A percentile compares a stretch with the other conserved stretches of the same genome.
Evolutionary conservation across 2,888 invertebrate genomes (phyloP).

Genomic region (Nasonovia ribisnigri): DNA sequence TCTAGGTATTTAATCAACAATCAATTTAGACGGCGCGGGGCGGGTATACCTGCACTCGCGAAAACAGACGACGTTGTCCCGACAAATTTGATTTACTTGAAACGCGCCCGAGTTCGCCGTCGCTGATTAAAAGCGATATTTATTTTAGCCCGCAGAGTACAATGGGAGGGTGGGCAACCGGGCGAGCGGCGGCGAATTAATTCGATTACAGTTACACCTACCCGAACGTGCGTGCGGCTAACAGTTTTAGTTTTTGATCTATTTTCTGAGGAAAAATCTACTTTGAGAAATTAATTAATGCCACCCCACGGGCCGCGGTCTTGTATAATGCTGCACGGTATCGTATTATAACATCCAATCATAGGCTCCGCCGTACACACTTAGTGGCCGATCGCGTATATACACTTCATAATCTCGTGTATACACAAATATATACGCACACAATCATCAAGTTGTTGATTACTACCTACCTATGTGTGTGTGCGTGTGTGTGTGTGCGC

Average conservation of each 20-base stretch:
- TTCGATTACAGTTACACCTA: slow-evolving; percentile 35
- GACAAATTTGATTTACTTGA: slow-evolving; percentile 48
- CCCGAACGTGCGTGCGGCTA: not conserved
- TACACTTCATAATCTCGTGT: not conserved
- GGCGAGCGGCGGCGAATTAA: not conserved
- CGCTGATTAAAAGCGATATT: slow-evolving; percentile 49
- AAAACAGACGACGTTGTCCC: slow-evolving; percentile 42
- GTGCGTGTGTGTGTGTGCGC: not conserved
- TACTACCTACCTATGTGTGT: not conserved
- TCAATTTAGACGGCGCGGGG: not conserved
- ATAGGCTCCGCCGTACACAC: not conserved
- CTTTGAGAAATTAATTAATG: not conserved
- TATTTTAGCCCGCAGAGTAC: slow-evolving; percentile 20
- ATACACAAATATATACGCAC: not conserved
- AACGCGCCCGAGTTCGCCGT: not conserved
- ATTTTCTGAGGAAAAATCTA: not conserved
- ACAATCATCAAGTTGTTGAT: not conserved
- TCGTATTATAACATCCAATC: not conserved
- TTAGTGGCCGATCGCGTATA: not conserved
- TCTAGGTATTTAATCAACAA: slow-evolving; percentile 33
- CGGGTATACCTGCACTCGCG: not conserved
- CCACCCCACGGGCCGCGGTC: not conserved
- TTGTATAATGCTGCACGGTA: not conserved
- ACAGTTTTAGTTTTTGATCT: slow-evolving; percentile 20
- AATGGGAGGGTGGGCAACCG: not conserved